Evolutionary conservation across 2,113 vertebrate genomes (phyloP).

Genomic region (Numenius arquata): DNA sequence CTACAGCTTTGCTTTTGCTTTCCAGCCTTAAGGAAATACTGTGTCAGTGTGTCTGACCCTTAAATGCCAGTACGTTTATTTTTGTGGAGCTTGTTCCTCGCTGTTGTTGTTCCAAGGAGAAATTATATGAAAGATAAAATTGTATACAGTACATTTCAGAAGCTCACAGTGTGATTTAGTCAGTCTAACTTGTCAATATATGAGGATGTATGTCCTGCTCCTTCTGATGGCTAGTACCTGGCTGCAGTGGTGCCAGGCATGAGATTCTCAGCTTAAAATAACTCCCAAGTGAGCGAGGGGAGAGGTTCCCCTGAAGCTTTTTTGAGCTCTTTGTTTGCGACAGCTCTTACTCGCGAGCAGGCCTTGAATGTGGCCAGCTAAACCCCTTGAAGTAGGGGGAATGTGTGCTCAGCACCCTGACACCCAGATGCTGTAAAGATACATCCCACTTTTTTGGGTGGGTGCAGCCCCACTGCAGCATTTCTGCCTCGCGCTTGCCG

Average conservation of each 20-base stretch:
- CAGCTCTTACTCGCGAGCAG: not conserved
- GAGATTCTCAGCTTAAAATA: not conserved
- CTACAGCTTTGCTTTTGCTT: not conserved
- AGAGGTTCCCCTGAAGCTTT: not conserved
- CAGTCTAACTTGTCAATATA: not conserved
- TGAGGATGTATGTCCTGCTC: not conserved
- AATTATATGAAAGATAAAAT: not conserved
- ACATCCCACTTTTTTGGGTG: not conserved
- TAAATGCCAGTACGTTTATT: not conserved
- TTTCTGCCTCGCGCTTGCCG: accelerated
- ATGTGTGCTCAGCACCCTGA: not conserved
- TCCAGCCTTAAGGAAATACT: not conserved
- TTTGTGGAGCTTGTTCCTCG: not conserved
- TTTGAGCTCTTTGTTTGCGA: not conserved
- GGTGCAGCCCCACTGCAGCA: not conserved
- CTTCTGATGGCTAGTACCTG: not conserved
- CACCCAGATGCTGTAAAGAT: not conserved
- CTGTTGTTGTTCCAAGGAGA: not conserved
- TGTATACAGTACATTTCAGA: not conserved
- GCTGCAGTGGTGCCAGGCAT: not conserved
- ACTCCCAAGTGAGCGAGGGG: not conserved
- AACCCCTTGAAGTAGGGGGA: not conserved
- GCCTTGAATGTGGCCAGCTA: not conserved
- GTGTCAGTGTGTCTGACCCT: not conserved
- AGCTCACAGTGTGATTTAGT: not conserved